phyloP scores from a whole-genome alignment of 2,888 invertebrate genomes.

The Andrena dorsata region DNA sequence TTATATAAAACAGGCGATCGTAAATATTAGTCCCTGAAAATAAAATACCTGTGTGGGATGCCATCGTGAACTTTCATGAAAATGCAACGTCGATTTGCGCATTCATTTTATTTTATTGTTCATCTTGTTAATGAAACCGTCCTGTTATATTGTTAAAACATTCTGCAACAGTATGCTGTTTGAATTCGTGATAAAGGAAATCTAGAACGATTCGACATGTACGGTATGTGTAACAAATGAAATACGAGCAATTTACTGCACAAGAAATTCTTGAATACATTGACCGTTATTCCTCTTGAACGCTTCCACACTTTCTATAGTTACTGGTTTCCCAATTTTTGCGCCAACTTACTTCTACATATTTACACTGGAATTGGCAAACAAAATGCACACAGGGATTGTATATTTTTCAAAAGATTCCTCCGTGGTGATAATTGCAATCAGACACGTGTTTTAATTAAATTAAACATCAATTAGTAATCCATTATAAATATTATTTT shows the following conservation, averaged over 20 bases:
- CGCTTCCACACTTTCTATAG: conserved; percentile 35
- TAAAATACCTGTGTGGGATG: neutral
- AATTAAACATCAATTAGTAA: too few species aligned
- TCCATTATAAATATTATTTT: too few species aligned
- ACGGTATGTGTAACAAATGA: conserved; percentile 5
- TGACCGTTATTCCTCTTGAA: conserved; percentile 11
- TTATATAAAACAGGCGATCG: conserved; percentile 8
- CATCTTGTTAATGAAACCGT: neutral
- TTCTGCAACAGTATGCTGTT: neutral
- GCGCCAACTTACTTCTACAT: conserved; percentile 8
- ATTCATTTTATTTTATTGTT: neutral
- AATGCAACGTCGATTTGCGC: neutral
- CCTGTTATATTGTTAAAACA: neutral
- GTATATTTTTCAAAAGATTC: neutral
- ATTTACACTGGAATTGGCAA: conserved; percentile 4
- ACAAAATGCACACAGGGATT: neutral
- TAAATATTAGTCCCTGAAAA: neutral
- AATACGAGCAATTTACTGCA: conserved; percentile 27
- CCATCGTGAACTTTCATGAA: too few species aligned
- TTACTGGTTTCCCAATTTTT: conserved; percentile 29
- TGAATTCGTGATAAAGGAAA: conserved; percentile 11
- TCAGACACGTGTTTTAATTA: neutral
- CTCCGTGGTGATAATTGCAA: neutral
- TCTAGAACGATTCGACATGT: conserved; percentile 5
- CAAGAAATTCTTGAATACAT: conserved; percentile 10